These are phyloP conservation scores for Clinocottus analis DNA, from an alignment of 2,113 vertebrate species.

Conservation along the genomic window DNA sequence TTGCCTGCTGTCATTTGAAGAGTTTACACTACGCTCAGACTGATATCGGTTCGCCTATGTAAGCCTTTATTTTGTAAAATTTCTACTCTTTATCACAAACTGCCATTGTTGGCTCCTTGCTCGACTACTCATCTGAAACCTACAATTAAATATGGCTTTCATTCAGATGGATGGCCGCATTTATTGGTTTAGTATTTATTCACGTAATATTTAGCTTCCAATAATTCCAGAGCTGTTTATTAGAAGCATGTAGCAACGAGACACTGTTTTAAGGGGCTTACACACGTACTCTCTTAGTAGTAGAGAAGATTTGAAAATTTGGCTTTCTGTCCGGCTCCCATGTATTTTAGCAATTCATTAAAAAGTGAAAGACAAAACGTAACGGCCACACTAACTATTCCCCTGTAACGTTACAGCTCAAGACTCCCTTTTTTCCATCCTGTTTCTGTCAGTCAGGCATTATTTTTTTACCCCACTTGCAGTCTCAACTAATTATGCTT, in stretches of 20 bases:
- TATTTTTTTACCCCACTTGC: neutral
- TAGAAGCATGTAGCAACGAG: neutral
- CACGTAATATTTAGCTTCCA: neutral
- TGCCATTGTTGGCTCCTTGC: neutral
- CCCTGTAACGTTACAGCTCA: neutral
- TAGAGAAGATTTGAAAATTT: neutral
- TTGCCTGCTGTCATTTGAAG: constrained; percentile 21
- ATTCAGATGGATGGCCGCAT: neutral
- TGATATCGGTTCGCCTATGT: constrained; percentile 38
- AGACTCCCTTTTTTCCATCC: neutral
- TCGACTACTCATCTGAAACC: neutral
- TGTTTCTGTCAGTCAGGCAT: neutral
- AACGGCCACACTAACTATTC: no score
- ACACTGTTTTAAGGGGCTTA: neutral
- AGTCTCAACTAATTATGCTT: neutral
- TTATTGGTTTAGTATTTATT: constrained; percentile 15
- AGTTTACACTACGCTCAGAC: constrained; percentile 56
- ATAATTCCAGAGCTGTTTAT: neutral
- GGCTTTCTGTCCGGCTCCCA: no score
- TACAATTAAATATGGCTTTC: neutral
- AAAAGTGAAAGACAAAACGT: neutral
- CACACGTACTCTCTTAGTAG: neutral
- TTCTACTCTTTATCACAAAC: no score
- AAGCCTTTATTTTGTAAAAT: no score
- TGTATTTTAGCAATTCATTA: constrained; percentile 3